These are phyloP conservation scores for Seriola aureovittata DNA, from an alignment of 2,113 vertebrate genomes.

Conservation along the genomic window DNA sequence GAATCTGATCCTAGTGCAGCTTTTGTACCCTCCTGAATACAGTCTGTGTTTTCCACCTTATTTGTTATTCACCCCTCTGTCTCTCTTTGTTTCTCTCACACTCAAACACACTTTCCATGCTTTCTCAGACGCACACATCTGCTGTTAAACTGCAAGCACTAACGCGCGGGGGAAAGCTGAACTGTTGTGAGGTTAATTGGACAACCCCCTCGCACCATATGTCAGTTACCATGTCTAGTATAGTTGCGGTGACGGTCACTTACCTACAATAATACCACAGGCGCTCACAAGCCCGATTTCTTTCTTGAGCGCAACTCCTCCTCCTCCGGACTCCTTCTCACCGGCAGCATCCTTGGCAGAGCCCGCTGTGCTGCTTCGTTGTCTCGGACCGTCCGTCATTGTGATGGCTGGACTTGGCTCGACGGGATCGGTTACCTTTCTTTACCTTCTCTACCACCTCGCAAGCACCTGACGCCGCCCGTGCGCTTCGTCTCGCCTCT, in stretches of 20 bases:
- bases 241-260: slow-evolving; percentile 62
- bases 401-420: background rate
- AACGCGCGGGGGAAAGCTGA: no score
- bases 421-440: no score
- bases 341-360: slow-evolving; percentile 70
- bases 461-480: slow-evolving; percentile 16
- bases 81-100: background rate
- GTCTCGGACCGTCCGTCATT: slow-evolving; percentile 87
- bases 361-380: slow-evolving; percentile 75
- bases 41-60: background rate
- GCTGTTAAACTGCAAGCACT: no score
- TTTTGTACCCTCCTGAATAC: background rate
- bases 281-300: slow-evolving; percentile 94
- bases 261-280: slow-evolving; percentile 94
- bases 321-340: slow-evolving; percentile 62
- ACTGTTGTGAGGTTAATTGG: background rate
- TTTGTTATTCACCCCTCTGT: no score
- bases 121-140: background rate
- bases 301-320: slow-evolving; percentile 91
- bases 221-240: background rate
- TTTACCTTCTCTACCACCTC: no score
- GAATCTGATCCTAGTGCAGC: slow-evolving; percentile 14
- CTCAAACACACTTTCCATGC: background rate
- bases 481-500: background rate
- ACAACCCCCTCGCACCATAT: no score